Percentiles rank a stretch among this genome's conserved stretches.
phyloP scores from a whole-genome alignment of 1,140 invertebrate species.

The Campoletis sonorensis region DNA sequence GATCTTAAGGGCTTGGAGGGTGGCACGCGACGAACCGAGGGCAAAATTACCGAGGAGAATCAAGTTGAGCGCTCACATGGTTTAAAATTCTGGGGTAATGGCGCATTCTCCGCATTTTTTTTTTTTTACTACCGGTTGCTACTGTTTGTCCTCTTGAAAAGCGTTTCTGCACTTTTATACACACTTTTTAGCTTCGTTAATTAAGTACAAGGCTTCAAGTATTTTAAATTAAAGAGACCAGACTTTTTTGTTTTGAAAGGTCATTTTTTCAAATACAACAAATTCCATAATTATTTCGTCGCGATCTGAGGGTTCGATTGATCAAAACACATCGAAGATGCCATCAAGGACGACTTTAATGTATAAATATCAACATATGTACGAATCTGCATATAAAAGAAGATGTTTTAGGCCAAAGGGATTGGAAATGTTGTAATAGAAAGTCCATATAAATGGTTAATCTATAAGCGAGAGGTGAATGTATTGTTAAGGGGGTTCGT shows the following conservation, averaged over 20 bases:
- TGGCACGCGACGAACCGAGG: conserved; percentile 50
- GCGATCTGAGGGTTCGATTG: no score
- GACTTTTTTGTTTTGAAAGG: no score
- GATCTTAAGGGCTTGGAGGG: conserved; percentile 50
- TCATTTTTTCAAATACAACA: no score
- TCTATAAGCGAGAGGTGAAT: neutral
- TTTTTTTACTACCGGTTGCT: conserved; percentile 5
- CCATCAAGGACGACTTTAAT: no score
- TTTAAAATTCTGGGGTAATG: neutral
- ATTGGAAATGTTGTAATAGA: conserved; percentile 24
- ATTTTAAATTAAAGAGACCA: no score
- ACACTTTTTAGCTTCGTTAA: neutral
- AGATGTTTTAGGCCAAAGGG: neutral
- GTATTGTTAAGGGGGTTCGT: neutral
- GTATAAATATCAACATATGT: no score
- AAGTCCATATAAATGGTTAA: neutral
- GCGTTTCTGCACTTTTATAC: neutral
- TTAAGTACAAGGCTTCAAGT: neutral
- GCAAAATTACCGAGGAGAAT: conserved; percentile 21
- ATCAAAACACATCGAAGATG: no score
- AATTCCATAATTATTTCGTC: no score
- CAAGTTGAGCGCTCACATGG: neutral
- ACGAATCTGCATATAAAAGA: neutral
- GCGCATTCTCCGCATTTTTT: neutral
- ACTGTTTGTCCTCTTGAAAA: neutral